Base-by-base conservation (phyloP, 2,888 invertebrate species). In the Keiferia lycopersicella region DNA sequence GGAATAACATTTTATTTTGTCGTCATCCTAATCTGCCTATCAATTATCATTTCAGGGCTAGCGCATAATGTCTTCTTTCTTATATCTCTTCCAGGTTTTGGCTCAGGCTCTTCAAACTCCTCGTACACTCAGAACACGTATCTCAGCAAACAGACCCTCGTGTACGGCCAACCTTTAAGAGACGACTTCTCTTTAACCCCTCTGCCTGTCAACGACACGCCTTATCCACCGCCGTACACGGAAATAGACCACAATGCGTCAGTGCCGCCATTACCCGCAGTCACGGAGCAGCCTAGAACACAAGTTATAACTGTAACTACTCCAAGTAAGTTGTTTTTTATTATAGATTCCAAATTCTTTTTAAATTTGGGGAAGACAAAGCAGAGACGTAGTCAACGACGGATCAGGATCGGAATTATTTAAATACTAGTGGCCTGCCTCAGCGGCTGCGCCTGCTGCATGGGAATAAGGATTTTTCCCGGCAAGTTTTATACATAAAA, bases 201-300 rank as follows among this genome's bases (percentile, higher is more conserved):
- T 0, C 78, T 83, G 1, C 80, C 84, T 0, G 71, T 79, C 0
- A 73, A 51, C 22, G 18, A 18, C 8, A 20, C 51, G 18, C 51
- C 51, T 1, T 88, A 87, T 0, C 90, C 90, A 0, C 90, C 90
- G 0, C 83, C 89, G 0, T 90, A 90, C 41, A 72, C 82, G 0
- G 87, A 85, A 65, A 66, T 74, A 0, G 80, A 79, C 20, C 10
- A 48, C 1, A 18, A 16, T 18, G 16, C 34, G 0, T 10, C 16
- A 48, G 48, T 3, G 18, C n/a, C 26, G 10, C 53, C 10, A n/a
- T 0, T 64, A 48, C 0, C 68, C 0, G 64, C 66, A 0, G 60
- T 39, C n/a, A 20, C 68, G 0, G 65, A 68, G 4, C 78, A 71
- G 0, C 83, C 83, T 0, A 75, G 83, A 53, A 86, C 87, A 0